Conservation (phyloP, 2,797 vertebrate species). For the Astyanax mexicanus region DNA sequence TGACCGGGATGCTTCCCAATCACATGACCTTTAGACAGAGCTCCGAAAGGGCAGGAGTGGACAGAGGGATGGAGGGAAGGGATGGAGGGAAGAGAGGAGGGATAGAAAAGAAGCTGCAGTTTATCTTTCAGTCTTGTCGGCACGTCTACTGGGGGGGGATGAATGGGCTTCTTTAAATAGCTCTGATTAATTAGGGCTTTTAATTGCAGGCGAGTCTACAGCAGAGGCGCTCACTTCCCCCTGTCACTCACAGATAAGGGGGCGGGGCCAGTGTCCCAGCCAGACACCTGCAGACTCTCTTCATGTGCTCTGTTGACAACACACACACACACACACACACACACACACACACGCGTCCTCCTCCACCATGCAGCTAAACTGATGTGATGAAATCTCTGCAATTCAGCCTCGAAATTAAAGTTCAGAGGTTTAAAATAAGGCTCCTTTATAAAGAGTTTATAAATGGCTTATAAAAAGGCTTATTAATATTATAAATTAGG, state of each 20-base stretch:
- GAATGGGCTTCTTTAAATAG: constrained; percentile 79
- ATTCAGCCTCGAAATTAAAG: constrained; percentile 15
- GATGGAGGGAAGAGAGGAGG: constrained; percentile 50
- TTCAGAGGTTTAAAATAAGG: too few relatives aligned
- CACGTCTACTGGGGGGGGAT: constrained; percentile 62
- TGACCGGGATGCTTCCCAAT: constrained; percentile 9
- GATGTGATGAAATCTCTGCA: constrained; percentile 33
- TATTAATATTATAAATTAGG: too few relatives aligned
- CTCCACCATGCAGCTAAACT: constrained; percentile 25
- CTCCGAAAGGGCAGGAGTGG: neutral
- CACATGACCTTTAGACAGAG: neutral
- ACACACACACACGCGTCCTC: neutral
- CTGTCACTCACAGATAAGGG: constrained; percentile 57
- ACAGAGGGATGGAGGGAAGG: constrained; percentile 27
- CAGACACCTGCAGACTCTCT: constrained; percentile 66
- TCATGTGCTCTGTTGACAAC: constrained; percentile 48
- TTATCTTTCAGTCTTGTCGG: constrained; percentile 62
- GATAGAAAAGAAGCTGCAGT: constrained; percentile 49
- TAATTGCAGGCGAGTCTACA: constrained; percentile 72
- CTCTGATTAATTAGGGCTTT: constrained; percentile 78
- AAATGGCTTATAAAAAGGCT: too few relatives aligned
- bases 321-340: constrained; percentile 11
- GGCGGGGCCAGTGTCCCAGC: constrained; percentile 31
- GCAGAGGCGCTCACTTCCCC: constrained; percentile 54
- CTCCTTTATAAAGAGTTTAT: too few relatives aligned